These are phyloP conservation scores for Empis stercorea DNA, from an alignment of 2,888 invertebrate genomes.

Conservation along the genomic window DNA sequence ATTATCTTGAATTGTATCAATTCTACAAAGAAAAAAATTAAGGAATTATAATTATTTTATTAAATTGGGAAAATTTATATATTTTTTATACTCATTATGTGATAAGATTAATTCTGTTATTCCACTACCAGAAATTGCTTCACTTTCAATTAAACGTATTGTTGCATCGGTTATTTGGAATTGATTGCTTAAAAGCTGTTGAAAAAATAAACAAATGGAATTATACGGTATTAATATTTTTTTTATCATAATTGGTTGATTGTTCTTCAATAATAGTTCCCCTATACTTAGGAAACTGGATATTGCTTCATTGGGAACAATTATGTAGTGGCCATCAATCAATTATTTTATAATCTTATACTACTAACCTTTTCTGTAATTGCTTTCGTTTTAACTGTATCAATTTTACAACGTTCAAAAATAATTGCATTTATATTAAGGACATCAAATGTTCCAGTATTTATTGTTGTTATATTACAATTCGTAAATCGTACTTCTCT, in stretches of 20 bases:
- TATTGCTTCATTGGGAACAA: no score
- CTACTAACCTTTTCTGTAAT: conserved; percentile 29
- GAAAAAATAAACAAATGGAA: background rate
- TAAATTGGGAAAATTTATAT: background rate
- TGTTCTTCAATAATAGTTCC: no score
- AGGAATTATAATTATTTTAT: conserved; percentile 2
- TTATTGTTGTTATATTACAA: conserved; percentile 26
- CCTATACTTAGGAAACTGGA: no score
- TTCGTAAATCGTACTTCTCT: conserved; percentile 26
- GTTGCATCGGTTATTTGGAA: conserved; percentile 27
- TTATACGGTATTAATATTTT: no score
- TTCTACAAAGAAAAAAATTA: conserved; percentile 23
- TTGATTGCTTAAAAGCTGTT: conserved; percentile 24
- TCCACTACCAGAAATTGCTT: conserved; percentile 33
- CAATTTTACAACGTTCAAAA: conserved; percentile 28
- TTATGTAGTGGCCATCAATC: no score
- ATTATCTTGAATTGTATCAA: conserved; percentile 25
- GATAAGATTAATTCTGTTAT: conserved; percentile 26
- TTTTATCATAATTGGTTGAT: no score
- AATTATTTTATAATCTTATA: background rate
- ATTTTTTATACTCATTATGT: conserved; percentile 25
- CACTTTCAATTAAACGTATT: conserved; percentile 30
- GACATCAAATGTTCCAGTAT: conserved; percentile 30
- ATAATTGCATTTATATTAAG: conserved; percentile 26
- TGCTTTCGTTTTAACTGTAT: conserved; percentile 25